phyloP scores from a whole-genome alignment of 2,113 vertebrate genomes.

The Vulpes ferrilata region DNA sequence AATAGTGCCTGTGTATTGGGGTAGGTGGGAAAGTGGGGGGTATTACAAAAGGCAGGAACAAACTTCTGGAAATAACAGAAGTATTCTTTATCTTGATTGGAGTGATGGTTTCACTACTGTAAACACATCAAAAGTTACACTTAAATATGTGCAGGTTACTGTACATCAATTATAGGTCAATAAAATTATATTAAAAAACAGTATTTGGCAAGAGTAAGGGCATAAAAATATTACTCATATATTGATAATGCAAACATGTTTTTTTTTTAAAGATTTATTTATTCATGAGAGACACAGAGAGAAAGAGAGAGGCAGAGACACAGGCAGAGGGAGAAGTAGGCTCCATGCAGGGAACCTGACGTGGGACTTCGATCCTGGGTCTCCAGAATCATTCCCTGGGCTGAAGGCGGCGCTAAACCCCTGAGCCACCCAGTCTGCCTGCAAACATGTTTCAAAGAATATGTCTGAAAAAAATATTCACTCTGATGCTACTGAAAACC shows the following conservation, averaged over 20 bases:
- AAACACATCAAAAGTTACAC: background rate
- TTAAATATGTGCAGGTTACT: background rate
- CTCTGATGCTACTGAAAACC: background rate
- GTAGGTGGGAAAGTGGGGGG: background rate
- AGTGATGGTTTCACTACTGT: background rate
- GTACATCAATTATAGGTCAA: background rate
- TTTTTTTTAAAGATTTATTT: background rate
- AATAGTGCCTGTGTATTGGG: background rate
- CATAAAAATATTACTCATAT: background rate
- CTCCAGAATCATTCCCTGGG: too few relatives aligned
- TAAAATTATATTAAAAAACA: background rate
- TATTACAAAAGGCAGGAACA: background rate
- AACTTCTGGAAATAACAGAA: background rate
- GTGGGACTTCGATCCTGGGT: too few relatives aligned
- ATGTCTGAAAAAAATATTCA: background rate
- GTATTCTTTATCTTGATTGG: background rate
- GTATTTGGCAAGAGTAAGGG: background rate
- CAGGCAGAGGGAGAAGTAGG: too few relatives aligned
- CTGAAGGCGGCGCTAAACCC: too few relatives aligned
- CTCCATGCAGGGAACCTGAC: too few relatives aligned
- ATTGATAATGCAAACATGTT: background rate
- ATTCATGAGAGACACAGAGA: too few relatives aligned
- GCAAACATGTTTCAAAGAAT: background rate
- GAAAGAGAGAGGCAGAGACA: too few relatives aligned
- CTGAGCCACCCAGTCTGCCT: too few relatives aligned